A percentile compares a stretch with the other conserved stretches of the same genome.
Conservation (phyloP, 2,113 vertebrate genomes). For the Scomber japonicus region DNA sequence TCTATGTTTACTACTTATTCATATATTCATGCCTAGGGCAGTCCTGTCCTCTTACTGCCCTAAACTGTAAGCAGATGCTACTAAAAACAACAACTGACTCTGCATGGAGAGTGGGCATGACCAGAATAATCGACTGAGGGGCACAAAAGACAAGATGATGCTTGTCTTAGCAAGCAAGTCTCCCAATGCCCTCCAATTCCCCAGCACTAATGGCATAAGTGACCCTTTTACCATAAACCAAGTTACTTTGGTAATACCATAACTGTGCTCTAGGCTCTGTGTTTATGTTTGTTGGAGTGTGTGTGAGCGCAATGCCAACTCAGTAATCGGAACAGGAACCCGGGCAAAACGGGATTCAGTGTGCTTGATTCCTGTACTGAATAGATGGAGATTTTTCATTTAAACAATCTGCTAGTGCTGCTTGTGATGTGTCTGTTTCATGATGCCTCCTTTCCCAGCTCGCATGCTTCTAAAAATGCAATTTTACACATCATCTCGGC, state of each 20-base stretch:
- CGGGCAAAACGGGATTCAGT: slow-evolving; percentile 68
- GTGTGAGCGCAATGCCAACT: slow-evolving; percentile 34
- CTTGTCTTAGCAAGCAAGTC: slow-evolving; percentile 64
- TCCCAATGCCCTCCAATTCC: slow-evolving; percentile 40
- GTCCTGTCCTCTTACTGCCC: slow-evolving; percentile 60
- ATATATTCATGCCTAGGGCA: slow-evolving; percentile 69
- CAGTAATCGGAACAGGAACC: slow-evolving; percentile 67
- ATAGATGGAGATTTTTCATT: slow-evolving; percentile 73
- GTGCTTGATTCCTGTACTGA: slow-evolving; percentile 67
- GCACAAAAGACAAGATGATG: slow-evolving; percentile 53
- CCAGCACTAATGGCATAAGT: slow-evolving; percentile 59
- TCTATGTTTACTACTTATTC: slow-evolving; percentile 66
- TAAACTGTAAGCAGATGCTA: slow-evolving; percentile 72
- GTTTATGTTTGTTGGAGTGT: neutral
- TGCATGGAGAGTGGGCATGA: slow-evolving; percentile 37
- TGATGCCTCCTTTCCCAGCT: slow-evolving; percentile 52
- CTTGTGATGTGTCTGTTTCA: slow-evolving; percentile 67
- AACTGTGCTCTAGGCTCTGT: slow-evolving; percentile 50
- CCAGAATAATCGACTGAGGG: slow-evolving; percentile 40
- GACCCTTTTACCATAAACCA: slow-evolving; percentile 59
- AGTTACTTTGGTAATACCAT: slow-evolving; percentile 55
- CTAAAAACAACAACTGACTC: slow-evolving; percentile 63
- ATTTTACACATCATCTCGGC: slow-evolving; percentile 76
- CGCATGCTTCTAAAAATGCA: slow-evolving; percentile 67
- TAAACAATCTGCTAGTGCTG: slow-evolving; percentile 66